Base-by-base conservation (phyloP, 2,113 vertebrate species). In the Diphyllodes magnificus region DNA sequence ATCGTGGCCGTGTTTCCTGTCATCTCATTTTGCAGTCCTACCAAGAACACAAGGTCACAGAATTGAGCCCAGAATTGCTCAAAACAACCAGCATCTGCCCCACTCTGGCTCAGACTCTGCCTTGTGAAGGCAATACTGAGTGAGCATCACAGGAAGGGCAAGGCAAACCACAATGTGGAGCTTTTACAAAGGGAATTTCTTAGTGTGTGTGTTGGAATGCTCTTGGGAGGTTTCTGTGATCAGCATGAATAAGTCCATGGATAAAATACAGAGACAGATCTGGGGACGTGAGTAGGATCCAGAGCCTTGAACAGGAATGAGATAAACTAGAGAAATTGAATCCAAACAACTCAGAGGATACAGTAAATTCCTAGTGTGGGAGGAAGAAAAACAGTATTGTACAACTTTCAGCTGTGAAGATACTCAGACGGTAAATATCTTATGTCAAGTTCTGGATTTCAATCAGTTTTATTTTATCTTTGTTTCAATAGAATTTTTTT, bases 371-470 rank as follows among this genome's bases (percentile, higher is more conserved):
- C 44, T 82, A 18, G 82, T 86, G 93, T 96, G 89, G 94, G 92
- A 96, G 93, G 80, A 84, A 92, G 72, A 69, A 92, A 97, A 94
- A 83, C 76, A 88, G 27, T 68, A 44, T 42, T 66, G 82, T 83
- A 93, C 45, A 92, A 45, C 80, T 90, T 93, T 94, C 88, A 96
- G 65, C 88, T 93, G 80, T 88, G 95, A 92, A 93, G 92, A 86
- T 70, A 90, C 40, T 94, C 68, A 71, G 88, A 88, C 1, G 0
- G 71, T 81, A 83, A 93, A 80, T 75, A 92, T 73, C 42, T 90
- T 82, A 42, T 49, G 76, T 90, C 47, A 57, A 84, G 82, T 69
- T 82, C 81, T 86, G n/a, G 45, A 37, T 45, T 66, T 93, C 72
- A 56, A 65, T 80, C 54, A 65, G 65, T 19, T 94, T 87, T 90